Evolutionary conservation across 2,888 invertebrate species (phyloP).

Genomic region (Ptychoptera albimana): DNA sequence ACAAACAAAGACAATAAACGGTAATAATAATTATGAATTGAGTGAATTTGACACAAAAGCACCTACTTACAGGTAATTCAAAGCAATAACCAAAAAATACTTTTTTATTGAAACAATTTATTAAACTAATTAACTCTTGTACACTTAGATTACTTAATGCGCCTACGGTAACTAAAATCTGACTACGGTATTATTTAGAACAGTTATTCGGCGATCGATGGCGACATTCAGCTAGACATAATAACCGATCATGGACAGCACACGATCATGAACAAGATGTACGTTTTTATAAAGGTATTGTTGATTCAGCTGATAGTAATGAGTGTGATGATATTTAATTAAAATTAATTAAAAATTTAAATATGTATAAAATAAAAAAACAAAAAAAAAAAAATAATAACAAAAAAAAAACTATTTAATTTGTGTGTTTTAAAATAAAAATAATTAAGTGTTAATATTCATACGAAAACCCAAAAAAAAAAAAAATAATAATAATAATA

Average conservation of each 20-base stretch:
- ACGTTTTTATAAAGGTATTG: slow-evolving; percentile 9
- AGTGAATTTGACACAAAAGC: slow-evolving; percentile 42
- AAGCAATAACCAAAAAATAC: not conserved
- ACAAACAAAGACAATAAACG: slow-evolving; percentile 46
- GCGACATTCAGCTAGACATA: slow-evolving; percentile 19
- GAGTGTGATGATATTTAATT: slow-evolving; percentile 11
- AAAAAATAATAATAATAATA: no score
- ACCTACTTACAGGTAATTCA: slow-evolving; percentile 15
- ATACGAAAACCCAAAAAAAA: no score
- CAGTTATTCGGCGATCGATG: slow-evolving; percentile 47
- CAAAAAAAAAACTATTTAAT: no score
- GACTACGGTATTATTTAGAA: slow-evolving; percentile 63
- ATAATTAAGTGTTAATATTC: no score
- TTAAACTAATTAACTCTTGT: not conserved
- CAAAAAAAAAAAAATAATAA: not conserved
- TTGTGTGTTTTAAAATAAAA: no score
- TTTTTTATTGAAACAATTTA: not conserved
- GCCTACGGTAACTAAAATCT: slow-evolving; percentile 44
- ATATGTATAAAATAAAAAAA: not conserved
- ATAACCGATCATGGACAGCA: slow-evolving; percentile 3
- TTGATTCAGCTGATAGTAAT: slow-evolving; percentile 8
- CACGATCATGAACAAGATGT: slow-evolving; percentile 10
- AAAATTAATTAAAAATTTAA: slow-evolving; percentile 1
- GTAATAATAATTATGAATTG: slow-evolving; percentile 67
- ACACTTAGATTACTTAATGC: slow-evolving; percentile 29